Evolutionary conservation across 2,888 invertebrate species (phyloP).

Genomic region (Schizotus pectinicornis): DNA sequence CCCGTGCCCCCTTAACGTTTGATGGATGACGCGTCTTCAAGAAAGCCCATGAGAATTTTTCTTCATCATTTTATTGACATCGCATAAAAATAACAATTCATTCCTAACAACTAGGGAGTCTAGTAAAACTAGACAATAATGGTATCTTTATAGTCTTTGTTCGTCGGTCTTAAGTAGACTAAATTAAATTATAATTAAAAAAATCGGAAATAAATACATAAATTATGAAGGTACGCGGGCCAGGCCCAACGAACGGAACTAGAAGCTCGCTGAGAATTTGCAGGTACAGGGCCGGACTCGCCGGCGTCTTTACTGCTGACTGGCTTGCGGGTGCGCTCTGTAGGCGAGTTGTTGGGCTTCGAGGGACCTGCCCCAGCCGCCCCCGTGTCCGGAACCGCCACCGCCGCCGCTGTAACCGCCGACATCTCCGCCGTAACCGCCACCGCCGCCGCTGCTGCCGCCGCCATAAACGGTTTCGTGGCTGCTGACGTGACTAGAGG

Average conservation of each 20-base stretch:
- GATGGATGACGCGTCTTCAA: too few relatives aligned
- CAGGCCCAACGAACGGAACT: slow-evolving; percentile 42
- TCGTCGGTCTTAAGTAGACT: slow-evolving; percentile 38
- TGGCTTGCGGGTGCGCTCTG: slow-evolving; percentile 68
- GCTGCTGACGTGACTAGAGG: slow-evolving; percentile 71
- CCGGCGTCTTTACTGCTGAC: slow-evolving; percentile 52
- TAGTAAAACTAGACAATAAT: slow-evolving; percentile 46
- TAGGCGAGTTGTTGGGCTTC: slow-evolving; percentile 81
- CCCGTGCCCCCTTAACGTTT: too few relatives aligned
- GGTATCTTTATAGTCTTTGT: slow-evolving; percentile 51
- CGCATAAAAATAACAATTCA: slow-evolving; percentile 50
- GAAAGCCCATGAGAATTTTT: too few relatives aligned
- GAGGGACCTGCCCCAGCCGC: slow-evolving; percentile 78
- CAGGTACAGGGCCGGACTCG: slow-evolving; percentile 54
- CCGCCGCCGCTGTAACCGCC: slow-evolving; percentile 60
- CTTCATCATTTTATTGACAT: slow-evolving; percentile 43
- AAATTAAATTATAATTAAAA: slow-evolving; percentile 24
- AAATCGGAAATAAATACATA: slow-evolving; percentile 48
- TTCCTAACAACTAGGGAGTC: slow-evolving; percentile 42
- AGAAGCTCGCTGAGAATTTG: slow-evolving; percentile 43
- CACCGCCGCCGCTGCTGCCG: slow-evolving; percentile 51
- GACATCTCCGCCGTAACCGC: slow-evolving; percentile 65
- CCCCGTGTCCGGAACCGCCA: slow-evolving; percentile 66
- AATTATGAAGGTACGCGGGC: slow-evolving; percentile 38
- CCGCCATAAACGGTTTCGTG: slow-evolving; percentile 67